Percentiles rank a stretch among this genome's conserved stretches.
Conservation (phyloP, 1,140 invertebrate species). For the Conus betulinus region DNA sequence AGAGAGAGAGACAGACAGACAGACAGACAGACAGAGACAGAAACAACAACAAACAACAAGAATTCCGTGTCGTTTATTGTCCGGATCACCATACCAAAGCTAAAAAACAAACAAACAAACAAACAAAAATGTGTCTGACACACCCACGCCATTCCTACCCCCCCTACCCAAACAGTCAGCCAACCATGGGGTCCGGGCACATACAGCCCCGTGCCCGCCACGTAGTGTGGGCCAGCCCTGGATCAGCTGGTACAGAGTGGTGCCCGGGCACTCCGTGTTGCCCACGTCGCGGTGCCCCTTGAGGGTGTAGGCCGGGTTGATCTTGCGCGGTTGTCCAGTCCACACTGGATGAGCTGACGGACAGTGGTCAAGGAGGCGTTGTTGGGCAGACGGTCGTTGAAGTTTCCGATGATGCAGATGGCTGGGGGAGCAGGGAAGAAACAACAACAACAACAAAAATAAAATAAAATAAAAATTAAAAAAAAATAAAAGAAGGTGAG, state of each 20-base stretch:
- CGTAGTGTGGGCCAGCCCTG: slow-evolving; percentile 47
- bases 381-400: slow-evolving; percentile 55
- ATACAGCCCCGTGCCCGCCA: background rate
- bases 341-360: slow-evolving; percentile 59
- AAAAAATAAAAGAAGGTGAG: no score
- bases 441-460: no score
- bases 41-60: no score
- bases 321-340: slow-evolving; percentile 52
- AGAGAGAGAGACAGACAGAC: no score
- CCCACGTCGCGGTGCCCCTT: slow-evolving; percentile 62
- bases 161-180: no score
- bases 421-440: slow-evolving; percentile 29
- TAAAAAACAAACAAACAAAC: no score
- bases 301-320: slow-evolving; percentile 53
- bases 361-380: slow-evolving; percentile 51
- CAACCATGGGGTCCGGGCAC: background rate
- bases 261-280: slow-evolving; percentile 58
- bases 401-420: slow-evolving; percentile 80
- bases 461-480: no score
- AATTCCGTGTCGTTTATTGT: no score
- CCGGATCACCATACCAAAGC: no score
- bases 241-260: slow-evolving; percentile 77
- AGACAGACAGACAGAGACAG: no score
- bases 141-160: no score
- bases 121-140: no score